These are phyloP conservation scores for Tenualosa ilisha DNA, from an alignment of 2,797 vertebrate species.

Conservation along the genomic window DNA sequence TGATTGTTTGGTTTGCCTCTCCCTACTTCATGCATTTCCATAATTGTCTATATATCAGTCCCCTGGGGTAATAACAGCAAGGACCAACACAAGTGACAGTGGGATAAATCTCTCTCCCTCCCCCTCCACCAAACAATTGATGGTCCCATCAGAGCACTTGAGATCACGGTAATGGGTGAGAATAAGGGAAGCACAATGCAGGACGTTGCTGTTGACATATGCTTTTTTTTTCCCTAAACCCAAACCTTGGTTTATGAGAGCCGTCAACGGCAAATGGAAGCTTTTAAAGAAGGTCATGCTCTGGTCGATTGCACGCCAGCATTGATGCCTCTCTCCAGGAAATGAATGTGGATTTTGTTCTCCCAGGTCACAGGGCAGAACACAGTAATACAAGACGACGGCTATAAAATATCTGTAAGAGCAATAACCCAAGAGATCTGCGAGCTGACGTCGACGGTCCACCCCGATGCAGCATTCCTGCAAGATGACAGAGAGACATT, in stretches of 20 bases:
- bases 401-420: conserved; percentile 44
- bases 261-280: conserved; percentile 48
- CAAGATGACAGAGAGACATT: neutral
- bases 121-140: conserved; percentile 40
- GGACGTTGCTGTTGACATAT: conserved; percentile 30
- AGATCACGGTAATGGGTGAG: conserved; percentile 49
- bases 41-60: conserved; percentile 46
- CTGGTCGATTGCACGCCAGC: conserved; percentile 28
- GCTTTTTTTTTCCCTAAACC: conserved; percentile 45
- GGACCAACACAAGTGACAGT: conserved; percentile 29
- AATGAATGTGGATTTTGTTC: conserved; percentile 21
- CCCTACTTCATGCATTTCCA: conserved; percentile 32
- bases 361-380: neutral
- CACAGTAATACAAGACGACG: conserved; percentile 32
- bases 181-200: conserved; percentile 15
- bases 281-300: conserved; percentile 54
- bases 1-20: conserved; percentile 26
- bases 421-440: conserved; percentile 16
- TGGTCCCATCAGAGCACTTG: conserved; percentile 38
- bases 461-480: neutral
- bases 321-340: conserved; percentile 31
- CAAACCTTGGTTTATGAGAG: conserved; percentile 47
- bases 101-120: conserved; percentile 40
- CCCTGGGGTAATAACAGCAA: conserved; percentile 30
- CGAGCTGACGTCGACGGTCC: neutral